phyloP scores from a whole-genome alignment of 2,888 invertebrate species.

The Deilephila porcellus region DNA sequence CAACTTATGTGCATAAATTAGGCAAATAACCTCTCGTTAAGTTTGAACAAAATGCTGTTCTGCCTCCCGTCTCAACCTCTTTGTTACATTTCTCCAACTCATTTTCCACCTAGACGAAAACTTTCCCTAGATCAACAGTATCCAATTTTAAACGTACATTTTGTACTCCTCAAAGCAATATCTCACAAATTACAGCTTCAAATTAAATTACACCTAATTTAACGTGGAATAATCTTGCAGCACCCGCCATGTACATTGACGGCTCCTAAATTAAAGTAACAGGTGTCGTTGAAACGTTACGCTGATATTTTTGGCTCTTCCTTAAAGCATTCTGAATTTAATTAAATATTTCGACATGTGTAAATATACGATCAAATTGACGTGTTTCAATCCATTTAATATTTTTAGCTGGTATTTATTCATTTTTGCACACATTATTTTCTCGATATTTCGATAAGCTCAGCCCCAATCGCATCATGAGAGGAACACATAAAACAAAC shows the following conservation, averaged over 20 bases:
- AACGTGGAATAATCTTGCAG: constrained; percentile 21
- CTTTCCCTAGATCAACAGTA: not conserved
- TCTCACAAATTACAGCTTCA: constrained; percentile 17
- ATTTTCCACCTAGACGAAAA: not conserved
- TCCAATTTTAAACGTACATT: not conserved
- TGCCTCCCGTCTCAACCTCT: not conserved
- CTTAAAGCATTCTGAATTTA: constrained; percentile 20
- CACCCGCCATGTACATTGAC: constrained; percentile 23
- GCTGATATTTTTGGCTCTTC: constrained; percentile 24
- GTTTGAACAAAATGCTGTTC: not conserved
- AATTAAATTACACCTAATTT: constrained; percentile 27
- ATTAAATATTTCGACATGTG: constrained; percentile 20
- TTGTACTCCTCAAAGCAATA: constrained; percentile 10
- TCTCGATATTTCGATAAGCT: too few species aligned
- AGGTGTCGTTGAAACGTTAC: constrained; percentile 7
- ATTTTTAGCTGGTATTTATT: too few species aligned
- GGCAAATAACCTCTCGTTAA: not conserved
- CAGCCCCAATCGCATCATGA: too few species aligned
- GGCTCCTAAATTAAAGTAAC: constrained; percentile 27
- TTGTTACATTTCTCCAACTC: not conserved
- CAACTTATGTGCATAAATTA: not conserved
- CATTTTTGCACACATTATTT: too few species aligned
- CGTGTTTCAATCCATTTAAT: not conserved
- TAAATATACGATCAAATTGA: not conserved
- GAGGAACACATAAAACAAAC: too few species aligned